Conservation (phyloP, 2,113 vertebrate genomes). For the Xyliphius kryptos region DNA sequence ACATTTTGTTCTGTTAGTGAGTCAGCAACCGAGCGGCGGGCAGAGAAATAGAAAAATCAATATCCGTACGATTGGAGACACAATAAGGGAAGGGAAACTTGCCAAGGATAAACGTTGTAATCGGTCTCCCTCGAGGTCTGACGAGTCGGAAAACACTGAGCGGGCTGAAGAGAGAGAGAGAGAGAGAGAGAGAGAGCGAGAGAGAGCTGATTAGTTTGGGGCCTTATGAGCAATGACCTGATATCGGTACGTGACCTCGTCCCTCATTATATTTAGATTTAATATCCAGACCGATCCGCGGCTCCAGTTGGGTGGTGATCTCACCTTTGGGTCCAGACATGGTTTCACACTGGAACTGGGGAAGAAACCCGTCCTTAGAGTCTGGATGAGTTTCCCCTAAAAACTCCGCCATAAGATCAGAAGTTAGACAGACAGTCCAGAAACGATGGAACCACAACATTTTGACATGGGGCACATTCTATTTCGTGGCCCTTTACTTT, state of each 20-base stretch:
- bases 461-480: too few relatives aligned
- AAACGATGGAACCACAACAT: too few relatives aligned
- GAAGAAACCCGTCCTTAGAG: slow-evolving; percentile 85
- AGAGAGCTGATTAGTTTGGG: too few relatives aligned
- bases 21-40: not conserved
- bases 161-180: slow-evolving; percentile 50
- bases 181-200: not conserved
- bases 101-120: slow-evolving; percentile 87
- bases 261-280: too few relatives aligned
- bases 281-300: too few relatives aligned
- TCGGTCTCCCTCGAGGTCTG: slow-evolving; percentile 80
- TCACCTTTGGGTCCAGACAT: slow-evolving; percentile 84
- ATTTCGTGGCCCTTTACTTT: too few relatives aligned
- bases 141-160: slow-evolving; percentile 72
- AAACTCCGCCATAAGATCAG: too few relatives aligned
- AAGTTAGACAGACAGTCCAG: too few relatives aligned
- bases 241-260: too few relatives aligned
- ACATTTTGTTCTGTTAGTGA: not conserved
- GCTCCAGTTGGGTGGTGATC: not conserved
- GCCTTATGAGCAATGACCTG: too few relatives aligned
- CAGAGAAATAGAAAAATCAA: slow-evolving; percentile 17
- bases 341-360: slow-evolving; percentile 89
- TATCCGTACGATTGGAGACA: slow-evolving; percentile 13
- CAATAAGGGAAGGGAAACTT: slow-evolving; percentile 47
- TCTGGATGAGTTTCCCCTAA: slow-evolving; percentile 82